Conservation (phyloP, 1,140 invertebrate genomes). For the Camponotus floridanus region DNA sequence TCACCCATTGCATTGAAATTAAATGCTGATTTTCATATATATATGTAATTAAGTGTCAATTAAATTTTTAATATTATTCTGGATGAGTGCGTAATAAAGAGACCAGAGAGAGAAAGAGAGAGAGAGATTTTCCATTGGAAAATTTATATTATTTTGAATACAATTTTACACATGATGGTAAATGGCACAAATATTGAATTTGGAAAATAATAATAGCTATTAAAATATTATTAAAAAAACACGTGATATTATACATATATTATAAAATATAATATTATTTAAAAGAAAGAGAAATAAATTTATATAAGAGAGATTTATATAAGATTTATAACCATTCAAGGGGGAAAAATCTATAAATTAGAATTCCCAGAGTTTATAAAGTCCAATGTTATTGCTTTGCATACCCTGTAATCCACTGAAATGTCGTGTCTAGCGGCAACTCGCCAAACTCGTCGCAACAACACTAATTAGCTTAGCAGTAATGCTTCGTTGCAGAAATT, state of each 20-base stretch:
- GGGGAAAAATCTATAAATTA: slow-evolving; percentile 44
- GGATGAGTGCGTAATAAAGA: slow-evolving; percentile 11
- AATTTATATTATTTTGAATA: neutral
- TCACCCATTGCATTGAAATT: neutral
- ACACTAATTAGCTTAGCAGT: slow-evolving; percentile 49
- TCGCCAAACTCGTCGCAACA: slow-evolving; percentile 55
- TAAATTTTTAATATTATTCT: neutral
- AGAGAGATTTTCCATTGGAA: neutral
- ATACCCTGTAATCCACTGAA: slow-evolving; percentile 44
- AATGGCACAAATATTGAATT: neutral
- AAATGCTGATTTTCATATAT: slow-evolving; percentile 19
- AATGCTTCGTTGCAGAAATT: slow-evolving; percentile 15
- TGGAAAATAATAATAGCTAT: neutral
- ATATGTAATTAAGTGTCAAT: slow-evolving; percentile 3
- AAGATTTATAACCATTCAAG: slow-evolving; percentile 5
- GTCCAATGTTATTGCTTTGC: slow-evolving; percentile 46
- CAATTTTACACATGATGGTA: neutral
- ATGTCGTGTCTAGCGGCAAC: slow-evolving; percentile 53
- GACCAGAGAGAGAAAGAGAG: too few relatives aligned
- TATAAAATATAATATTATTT: neutral
- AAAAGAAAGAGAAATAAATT: neutral
- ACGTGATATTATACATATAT: neutral
- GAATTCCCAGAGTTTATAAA: slow-evolving; percentile 49
- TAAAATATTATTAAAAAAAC: neutral
- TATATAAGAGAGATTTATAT: neutral